These are phyloP conservation scores for Lamprologus callipterus DNA, from an alignment of 2,113 vertebrate genomes.

Conservation along the genomic window DNA sequence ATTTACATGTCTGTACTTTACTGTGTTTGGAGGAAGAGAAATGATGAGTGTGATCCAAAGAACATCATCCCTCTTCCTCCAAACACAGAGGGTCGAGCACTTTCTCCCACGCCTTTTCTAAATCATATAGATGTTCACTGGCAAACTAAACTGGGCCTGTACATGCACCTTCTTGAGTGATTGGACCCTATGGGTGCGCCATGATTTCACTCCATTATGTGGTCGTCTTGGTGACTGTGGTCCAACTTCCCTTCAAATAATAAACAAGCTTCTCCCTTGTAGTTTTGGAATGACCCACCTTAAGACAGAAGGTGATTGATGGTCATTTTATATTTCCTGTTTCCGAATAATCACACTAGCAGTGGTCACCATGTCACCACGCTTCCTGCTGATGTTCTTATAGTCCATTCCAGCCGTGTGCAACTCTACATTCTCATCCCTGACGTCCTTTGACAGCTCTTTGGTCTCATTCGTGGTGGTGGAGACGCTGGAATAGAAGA, in stretches of 20 bases:
- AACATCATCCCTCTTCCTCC: neutral
- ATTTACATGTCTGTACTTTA: neutral
- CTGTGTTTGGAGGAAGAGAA: neutral
- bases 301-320: neutral
- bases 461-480: neutral
- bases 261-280: neutral
- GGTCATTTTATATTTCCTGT: neutral
- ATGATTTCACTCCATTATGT: neutral
- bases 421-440: neutral
- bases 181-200: accelerated
- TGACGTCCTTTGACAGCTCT: neutral
- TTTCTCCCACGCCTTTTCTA: neutral
- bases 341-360: neutral
- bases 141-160: neutral
- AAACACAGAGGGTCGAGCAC: neutral
- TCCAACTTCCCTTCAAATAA: neutral
- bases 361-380: neutral
- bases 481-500: neutral
- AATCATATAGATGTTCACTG: neutral
- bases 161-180: neutral
- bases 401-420: neutral
- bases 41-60: neutral
- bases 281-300: neutral
- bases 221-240: neutral
- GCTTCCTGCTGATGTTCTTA: neutral